These are phyloP conservation scores for Nomada goodeniana DNA, from an alignment of 2,888 invertebrate genomes.

Conservation along the genomic window DNA sequence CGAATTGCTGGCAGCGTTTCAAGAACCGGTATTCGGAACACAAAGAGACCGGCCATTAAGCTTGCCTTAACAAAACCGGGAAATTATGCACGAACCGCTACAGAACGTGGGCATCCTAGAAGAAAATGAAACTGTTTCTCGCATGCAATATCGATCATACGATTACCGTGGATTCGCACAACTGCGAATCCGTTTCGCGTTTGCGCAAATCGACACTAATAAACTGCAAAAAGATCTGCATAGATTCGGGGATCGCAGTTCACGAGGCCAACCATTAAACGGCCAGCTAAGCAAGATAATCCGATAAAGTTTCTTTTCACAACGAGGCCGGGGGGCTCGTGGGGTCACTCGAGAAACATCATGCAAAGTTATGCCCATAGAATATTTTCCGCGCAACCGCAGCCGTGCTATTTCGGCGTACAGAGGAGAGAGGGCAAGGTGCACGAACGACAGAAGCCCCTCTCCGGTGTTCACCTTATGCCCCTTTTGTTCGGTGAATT, in stretches of 20 bases:
- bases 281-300: background rate
- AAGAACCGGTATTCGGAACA: background rate
- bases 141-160: too few species aligned
- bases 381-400: slow-evolving; percentile 21
- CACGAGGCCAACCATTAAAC: too few species aligned
- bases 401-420: slow-evolving; percentile 19
- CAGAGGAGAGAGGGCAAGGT: slow-evolving; percentile 63
- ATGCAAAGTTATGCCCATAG: slow-evolving; percentile 16
- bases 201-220: too few species aligned
- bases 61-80: background rate
- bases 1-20: background rate
- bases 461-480: slow-evolving; percentile 39
- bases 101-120: too few species aligned
- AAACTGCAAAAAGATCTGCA: background rate
- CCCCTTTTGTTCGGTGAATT: slow-evolving; percentile 74
- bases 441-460: slow-evolving; percentile 64
- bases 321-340: background rate
- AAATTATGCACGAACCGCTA: too few species aligned
- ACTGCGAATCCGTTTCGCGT: too few species aligned
- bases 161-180: too few species aligned
- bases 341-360: background rate
- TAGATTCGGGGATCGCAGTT: background rate
- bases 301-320: background rate
- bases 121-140: too few species aligned
- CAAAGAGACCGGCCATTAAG: background rate